These are phyloP conservation scores for Clupea harengus DNA, from an alignment of 2,113 vertebrate genomes.

Conservation along the genomic window DNA sequence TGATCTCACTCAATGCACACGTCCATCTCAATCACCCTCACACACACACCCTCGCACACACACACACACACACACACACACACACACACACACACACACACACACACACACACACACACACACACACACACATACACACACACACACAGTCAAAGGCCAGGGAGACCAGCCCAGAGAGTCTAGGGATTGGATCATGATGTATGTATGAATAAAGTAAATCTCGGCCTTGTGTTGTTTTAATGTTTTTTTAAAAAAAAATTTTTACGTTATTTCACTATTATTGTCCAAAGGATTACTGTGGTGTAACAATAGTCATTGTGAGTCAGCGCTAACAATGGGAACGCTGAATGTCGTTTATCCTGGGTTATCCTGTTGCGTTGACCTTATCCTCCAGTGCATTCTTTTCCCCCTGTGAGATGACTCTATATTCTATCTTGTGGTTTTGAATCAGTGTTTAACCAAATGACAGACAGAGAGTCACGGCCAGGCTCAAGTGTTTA, in stretches of 20 bases:
- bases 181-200: neutral
- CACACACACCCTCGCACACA: neutral
- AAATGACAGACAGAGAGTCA: neutral
- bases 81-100: neutral
- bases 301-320: neutral
- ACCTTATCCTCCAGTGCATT: neutral
- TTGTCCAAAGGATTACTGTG: neutral
- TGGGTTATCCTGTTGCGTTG: neutral
- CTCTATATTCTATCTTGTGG: neutral
- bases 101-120: neutral
- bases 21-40: neutral
- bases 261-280: neutral
- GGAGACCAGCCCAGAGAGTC: neutral
- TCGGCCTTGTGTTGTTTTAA: neutral
- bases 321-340: neutral
- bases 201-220: neutral
- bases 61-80: neutral
- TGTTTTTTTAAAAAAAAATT: neutral
- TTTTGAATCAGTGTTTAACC: neutral
- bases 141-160: neutral
- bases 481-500: no score
- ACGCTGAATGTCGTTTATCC: neutral
- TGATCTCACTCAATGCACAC: neutral
- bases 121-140: neutral
- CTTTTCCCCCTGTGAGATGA: neutral